A percentile compares a stretch with the other conserved stretches of the same genome.
Evolutionary conservation across 1,140 invertebrate genomes (phyloP).

Genomic region (Sminthurinus signatus): DNA sequence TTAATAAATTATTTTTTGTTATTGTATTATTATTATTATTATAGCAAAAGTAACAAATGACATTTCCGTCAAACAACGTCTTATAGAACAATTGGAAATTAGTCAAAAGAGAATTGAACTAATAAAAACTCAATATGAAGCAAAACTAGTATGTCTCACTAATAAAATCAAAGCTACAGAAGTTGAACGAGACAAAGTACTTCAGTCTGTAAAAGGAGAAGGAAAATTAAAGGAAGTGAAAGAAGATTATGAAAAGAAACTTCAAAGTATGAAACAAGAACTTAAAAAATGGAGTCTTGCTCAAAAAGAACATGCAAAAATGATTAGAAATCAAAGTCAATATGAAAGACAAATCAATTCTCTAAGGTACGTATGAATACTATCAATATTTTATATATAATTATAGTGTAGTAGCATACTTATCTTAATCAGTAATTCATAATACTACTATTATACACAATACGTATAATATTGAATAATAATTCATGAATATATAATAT

Average conservation of each 20-base stretch:
- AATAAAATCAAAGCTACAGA: conserved; percentile 81
- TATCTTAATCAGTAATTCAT: no score
- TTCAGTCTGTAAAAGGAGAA: conserved; percentile 52
- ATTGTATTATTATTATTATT: no score
- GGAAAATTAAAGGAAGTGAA: conserved; percentile 22
- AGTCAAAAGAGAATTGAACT: conserved; percentile 74
- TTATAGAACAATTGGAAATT: conserved; percentile 88
- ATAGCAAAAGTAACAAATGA: conserved; percentile 79
- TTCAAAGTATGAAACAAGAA: conserved; percentile 77
- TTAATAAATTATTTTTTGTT: no score
- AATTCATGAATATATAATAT: no score
- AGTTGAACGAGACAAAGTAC: conserved; percentile 84
- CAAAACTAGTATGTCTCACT: conserved; percentile 82
- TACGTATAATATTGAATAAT: no score
- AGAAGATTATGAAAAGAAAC: conserved; percentile 77
- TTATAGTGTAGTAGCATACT: no score
- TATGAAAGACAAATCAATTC: conserved; percentile 73
- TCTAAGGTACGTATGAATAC: no score
- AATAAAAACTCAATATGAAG: conserved; percentile 87
- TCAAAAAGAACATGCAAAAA: conserved; percentile 79
- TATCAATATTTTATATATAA: no score
- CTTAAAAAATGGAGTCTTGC: conserved; percentile 78
- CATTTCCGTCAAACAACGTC: conserved; percentile 82
- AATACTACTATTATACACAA: no score
- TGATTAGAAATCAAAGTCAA: conserved; percentile 73